Conservation (phyloP, 2,113 vertebrate genomes). For the Nansenia antarctica region DNA sequence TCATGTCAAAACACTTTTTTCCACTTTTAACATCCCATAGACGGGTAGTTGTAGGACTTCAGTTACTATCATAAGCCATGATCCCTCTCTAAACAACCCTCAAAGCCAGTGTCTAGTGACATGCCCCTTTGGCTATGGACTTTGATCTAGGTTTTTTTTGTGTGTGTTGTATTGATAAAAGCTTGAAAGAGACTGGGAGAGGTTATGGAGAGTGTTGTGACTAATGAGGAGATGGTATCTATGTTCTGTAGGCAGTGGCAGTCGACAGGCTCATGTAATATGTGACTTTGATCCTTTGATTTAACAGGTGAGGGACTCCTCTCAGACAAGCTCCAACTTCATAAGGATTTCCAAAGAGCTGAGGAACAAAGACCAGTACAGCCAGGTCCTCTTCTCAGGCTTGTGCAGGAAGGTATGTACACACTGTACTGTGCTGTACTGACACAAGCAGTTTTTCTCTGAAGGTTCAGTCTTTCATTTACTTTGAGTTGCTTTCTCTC, state of each 20-base stretch:
- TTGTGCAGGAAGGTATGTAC: conserved; percentile 87
- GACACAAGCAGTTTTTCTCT: conserved; percentile 25
- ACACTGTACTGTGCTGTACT: not conserved
- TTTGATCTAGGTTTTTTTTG: conserved; percentile 52
- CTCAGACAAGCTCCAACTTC: conserved; percentile 75
- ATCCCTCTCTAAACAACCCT: conserved; percentile 5
- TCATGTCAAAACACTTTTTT: too few species aligned
- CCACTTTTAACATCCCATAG: too few species aligned
- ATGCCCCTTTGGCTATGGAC: conserved; percentile 22
- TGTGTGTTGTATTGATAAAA: conserved; percentile 23
- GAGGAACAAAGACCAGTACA: conserved; percentile 78
- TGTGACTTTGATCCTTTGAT: conserved; percentile 12
- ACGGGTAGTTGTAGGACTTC: too few species aligned
- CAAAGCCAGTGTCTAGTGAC: conserved; percentile 37
- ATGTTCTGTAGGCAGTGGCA: not conserved
- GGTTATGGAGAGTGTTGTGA: conserved; percentile 32
- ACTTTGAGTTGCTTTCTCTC: conserved; percentile 20
- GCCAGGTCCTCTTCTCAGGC: conserved; percentile 83
- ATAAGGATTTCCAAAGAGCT: conserved; percentile 74
- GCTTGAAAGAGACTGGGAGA: conserved; percentile 16
- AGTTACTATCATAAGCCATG: conserved; percentile 1
- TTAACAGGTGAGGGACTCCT: conserved; percentile 80
- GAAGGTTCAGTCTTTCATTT: conserved; percentile 21
- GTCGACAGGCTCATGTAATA: not conserved
- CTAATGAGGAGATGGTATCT: not conserved